phyloP scores from a whole-genome alignment of 1,140 invertebrate genomes.

The Drosophila auraria region DNA sequence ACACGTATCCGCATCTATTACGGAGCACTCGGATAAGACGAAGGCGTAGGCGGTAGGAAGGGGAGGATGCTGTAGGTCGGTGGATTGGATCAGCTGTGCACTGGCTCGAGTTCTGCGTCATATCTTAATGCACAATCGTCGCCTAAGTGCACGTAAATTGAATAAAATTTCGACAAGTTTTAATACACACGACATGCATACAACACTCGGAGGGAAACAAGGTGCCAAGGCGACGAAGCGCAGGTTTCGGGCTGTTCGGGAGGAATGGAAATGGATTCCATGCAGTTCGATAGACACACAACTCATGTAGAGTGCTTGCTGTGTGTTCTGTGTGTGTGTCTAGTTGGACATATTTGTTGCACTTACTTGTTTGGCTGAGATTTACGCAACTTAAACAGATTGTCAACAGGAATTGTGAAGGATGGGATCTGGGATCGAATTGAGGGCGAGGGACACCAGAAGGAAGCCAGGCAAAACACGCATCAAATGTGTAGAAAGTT shows the following conservation, averaged over 20 bases:
- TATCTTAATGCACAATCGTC: slow-evolving; percentile 82
- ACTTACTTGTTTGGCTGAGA: slow-evolving; percentile 57
- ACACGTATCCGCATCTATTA: slow-evolving; percentile 39
- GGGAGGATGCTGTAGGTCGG: background rate
- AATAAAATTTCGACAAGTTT: slow-evolving; percentile 83
- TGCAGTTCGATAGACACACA: slow-evolving; percentile 58
- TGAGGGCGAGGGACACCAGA: slow-evolving; percentile 17
- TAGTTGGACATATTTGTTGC: slow-evolving; percentile 38
- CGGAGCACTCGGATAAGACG: slow-evolving; percentile 13
- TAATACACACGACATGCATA: slow-evolving; percentile 75
- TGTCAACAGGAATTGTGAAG: slow-evolving; percentile 59
- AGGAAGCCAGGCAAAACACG: slow-evolving; percentile 31
- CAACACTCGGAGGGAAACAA: slow-evolving; percentile 32
- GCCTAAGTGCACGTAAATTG: slow-evolving; percentile 82
- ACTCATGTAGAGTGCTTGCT: slow-evolving; percentile 38
- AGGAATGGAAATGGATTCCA: slow-evolving; percentile 17
- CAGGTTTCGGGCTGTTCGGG: background rate
- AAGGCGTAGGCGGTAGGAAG: background rate
- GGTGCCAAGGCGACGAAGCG: slow-evolving; percentile 5
- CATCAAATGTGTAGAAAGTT: slow-evolving; percentile 47
- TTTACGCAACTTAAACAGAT: slow-evolving; percentile 76
- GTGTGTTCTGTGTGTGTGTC: slow-evolving; percentile 3
- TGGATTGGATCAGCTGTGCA: slow-evolving; percentile 44
- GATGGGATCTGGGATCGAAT: slow-evolving; percentile 2
- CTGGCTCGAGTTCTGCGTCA: slow-evolving; percentile 60